Percentiles rank a stretch among this genome's conserved stretches.
phyloP scores from a whole-genome alignment of 2,797 vertebrate species.

The Loris lydekkerianus region DNA sequence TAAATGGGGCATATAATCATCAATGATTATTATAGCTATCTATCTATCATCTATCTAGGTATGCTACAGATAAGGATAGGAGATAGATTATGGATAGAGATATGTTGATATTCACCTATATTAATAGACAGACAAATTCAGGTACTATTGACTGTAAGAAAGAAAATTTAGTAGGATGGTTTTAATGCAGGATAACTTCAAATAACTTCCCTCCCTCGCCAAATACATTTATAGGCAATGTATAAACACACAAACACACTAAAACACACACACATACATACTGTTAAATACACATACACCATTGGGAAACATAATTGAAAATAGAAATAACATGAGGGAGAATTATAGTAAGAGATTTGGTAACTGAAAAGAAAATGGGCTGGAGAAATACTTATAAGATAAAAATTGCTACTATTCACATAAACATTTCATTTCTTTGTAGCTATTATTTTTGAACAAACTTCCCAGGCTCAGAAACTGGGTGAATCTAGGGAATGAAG shows the following conservation, averaged over 20 bases:
- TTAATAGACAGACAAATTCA: neutral
- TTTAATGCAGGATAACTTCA: neutral
- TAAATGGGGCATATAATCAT: neutral
- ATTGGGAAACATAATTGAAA: neutral
- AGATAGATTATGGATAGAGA: neutral
- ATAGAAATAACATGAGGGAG: neutral
- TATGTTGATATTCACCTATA: neutral
- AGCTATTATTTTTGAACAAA: neutral
- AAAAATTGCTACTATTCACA: neutral
- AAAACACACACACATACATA: neutral
- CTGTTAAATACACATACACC: too few relatives aligned
- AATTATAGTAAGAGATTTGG: neutral
- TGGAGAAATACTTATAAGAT: neutral
- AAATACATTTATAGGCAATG: too few relatives aligned
- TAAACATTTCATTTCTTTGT: neutral
- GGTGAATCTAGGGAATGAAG: too few relatives aligned
- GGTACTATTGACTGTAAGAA: neutral
- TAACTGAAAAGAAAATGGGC: neutral
- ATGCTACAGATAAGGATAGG: neutral
- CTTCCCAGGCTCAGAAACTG: neutral
- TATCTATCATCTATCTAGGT: neutral
- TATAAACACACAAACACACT: too few relatives aligned
- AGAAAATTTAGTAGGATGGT: neutral
- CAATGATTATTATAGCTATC: neutral
- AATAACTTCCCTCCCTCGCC: too few relatives aligned